phyloP scores from a whole-genome alignment of 2,888 invertebrate species.

The Muschampia plurimacula region DNA sequence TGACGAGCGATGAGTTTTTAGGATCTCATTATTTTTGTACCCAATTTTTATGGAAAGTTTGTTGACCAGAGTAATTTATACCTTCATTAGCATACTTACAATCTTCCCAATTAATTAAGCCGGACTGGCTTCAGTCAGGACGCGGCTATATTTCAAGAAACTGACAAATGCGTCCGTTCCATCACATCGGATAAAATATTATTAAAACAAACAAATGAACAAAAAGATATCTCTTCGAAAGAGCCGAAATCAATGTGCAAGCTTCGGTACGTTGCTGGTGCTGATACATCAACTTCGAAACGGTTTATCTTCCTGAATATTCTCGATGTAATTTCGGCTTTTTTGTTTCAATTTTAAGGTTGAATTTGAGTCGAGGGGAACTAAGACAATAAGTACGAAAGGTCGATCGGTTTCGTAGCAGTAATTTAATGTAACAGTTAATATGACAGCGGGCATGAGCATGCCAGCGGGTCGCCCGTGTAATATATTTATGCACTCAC shows the following conservation, averaged over 20 bases:
- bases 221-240: constrained; percentile 82
- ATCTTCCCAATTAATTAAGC: constrained; percentile 79
- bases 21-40: constrained; percentile 4
- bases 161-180: constrained; percentile 84
- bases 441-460: constrained; percentile 84
- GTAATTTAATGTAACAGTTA: constrained; percentile 86
- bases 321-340: constrained; percentile 6
- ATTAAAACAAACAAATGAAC: constrained; percentile 85
- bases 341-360: constrained; percentile 38
- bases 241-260: constrained; percentile 85
- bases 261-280: constrained; percentile 71
- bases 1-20: neutral
- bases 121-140: constrained; percentile 64
- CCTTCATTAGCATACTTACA: constrained; percentile 76
- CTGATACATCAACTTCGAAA: constrained; percentile 23
- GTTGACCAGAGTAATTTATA: constrained; percentile 63
- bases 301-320: neutral
- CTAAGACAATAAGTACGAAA: constrained; percentile 70
- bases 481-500: constrained; percentile 84
- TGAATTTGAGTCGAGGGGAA: constrained; percentile 49
- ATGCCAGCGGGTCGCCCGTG: constrained; percentile 82
- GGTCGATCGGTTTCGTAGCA: constrained; percentile 74
- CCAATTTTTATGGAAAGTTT: constrained; percentile 37
- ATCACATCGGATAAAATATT: constrained; percentile 84
- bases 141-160: constrained; percentile 76